Conservation (phyloP, 2,797 vertebrate genomes). For the Calcarius lapponicus region DNA sequence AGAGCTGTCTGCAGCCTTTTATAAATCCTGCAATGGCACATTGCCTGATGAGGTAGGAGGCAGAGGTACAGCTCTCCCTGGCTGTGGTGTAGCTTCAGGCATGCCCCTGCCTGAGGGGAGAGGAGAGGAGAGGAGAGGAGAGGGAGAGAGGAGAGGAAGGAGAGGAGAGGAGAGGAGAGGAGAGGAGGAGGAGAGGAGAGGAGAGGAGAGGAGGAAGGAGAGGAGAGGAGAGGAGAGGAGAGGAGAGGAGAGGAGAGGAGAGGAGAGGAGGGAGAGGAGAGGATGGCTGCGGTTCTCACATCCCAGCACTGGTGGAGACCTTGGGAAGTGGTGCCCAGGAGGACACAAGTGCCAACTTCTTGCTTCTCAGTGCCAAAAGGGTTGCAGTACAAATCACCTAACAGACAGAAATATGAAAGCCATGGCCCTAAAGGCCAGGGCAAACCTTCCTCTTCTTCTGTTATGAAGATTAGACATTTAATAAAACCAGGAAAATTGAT, state of each 20-base stretch:
- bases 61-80: not conserved
- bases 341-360: not conserved
- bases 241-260: not conserved
- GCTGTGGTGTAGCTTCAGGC: not conserved
- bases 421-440: not conserved
- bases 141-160: no score
- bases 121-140: not conserved
- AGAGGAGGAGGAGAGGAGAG: not conserved
- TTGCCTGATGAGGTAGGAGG: not conserved
- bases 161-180: no score
- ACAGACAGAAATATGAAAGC: not conserved
- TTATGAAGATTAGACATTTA: not conserved
- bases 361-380: not conserved
- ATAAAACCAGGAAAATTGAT: not conserved
- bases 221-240: not conserved
- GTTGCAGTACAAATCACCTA: not conserved
- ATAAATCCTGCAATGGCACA: not conserved
- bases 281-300: not conserved
- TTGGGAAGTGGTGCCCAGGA: not conserved
- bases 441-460: not conserved
- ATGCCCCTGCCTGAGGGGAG: not conserved
- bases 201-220: not conserved
- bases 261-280: no score
- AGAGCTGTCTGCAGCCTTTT: not conserved
- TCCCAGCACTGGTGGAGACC: not conserved